A percentile compares a stretch with the other conserved stretches of the same genome.
Conservation (phyloP, 2,888 invertebrate species). For the Catocala fraxini region DNA sequence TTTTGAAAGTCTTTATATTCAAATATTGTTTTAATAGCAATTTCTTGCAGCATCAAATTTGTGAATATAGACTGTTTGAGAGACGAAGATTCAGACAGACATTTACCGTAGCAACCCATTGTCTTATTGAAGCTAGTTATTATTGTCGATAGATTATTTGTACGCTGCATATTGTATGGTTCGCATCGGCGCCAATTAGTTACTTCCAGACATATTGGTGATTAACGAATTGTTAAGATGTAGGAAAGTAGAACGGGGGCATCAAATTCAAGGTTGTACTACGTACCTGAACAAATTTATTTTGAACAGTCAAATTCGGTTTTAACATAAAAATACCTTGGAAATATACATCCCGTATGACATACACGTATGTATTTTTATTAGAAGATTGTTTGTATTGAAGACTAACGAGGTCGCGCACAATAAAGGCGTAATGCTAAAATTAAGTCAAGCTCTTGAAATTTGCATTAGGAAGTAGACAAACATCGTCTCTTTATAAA, state of each 20-base stretch:
- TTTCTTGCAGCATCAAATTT: constrained; percentile 6
- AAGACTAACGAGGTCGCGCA: constrained; percentile 35
- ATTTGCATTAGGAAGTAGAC: constrained; percentile 4
- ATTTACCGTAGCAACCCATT: too few relatives aligned
- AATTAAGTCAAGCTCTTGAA: constrained; percentile 17
- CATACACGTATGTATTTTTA: constrained; percentile 35
- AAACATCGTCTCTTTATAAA: not conserved
- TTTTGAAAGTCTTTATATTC: constrained; percentile 44
- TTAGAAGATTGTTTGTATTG: constrained; percentile 20
- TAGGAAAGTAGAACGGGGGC: constrained; percentile 84
- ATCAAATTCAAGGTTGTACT: constrained; percentile 79
- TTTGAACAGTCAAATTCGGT: constrained; percentile 68
- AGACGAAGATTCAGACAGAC: too few relatives aligned
- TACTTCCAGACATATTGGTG: constrained; percentile 67
- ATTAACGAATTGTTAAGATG: constrained; percentile 81
- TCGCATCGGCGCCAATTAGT: constrained; percentile 49
- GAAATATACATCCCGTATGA: constrained; percentile 57
- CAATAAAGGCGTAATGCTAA: constrained; percentile 23
- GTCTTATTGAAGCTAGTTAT: too few relatives aligned
- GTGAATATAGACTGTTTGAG: not conserved
- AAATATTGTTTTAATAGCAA: constrained; percentile 14
- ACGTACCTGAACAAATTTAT: constrained; percentile 77
- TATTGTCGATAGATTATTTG: not conserved
- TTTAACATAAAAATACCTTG: constrained; percentile 65
- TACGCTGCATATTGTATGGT: constrained; percentile 32